Percentiles rank a stretch among this genome's conserved stretches.
These are phyloP conservation scores for Euglossa dilemma DNA, from an alignment of 1,140 invertebrate species.

Conservation along the genomic window DNA sequence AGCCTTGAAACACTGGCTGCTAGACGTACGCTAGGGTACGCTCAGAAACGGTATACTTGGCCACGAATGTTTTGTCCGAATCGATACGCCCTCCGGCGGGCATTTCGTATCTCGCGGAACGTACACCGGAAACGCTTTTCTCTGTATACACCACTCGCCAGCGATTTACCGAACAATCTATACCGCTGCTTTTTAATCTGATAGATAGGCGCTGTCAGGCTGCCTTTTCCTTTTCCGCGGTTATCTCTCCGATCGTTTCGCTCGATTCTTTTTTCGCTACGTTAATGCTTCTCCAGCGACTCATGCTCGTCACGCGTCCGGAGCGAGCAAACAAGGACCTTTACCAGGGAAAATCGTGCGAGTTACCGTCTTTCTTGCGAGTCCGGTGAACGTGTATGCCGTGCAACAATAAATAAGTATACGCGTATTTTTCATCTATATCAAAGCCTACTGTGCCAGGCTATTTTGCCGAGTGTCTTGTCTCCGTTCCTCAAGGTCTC, in stretches of 20 bases:
- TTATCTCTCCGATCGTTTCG: slow-evolving; percentile 35
- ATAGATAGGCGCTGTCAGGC: neutral
- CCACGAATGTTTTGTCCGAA: slow-evolving; percentile 69
- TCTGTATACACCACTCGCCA: neutral
- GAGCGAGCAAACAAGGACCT: slow-evolving; percentile 14
- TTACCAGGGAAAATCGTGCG: slow-evolving; percentile 5
- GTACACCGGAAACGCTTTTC: slow-evolving; percentile 49
- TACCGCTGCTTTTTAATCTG: neutral
- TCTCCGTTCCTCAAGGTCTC: slow-evolving; percentile 20
- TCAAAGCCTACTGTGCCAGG: neutral
- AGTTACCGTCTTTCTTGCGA: slow-evolving; percentile 3
- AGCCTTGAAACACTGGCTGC: neutral
- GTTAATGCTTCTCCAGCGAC: slow-evolving; percentile 23
- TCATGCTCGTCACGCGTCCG: slow-evolving; percentile 44
- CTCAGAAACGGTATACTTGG: slow-evolving; percentile 38
- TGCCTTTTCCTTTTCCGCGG: slow-evolving; percentile 21
- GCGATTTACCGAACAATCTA: neutral
- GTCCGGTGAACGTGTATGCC: neutral
- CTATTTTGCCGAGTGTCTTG: neutral
- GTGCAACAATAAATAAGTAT: slow-evolving; percentile 2
- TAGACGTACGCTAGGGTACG: neutral
- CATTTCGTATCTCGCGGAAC: slow-evolving; percentile 62
- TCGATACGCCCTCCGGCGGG: slow-evolving; percentile 69
- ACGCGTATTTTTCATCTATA: slow-evolving; percentile 12
- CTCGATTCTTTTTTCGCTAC: slow-evolving; percentile 28